Conservation (phyloP, 2,797 vertebrate genomes). For the Heteromormyrus szaboi region DNA sequence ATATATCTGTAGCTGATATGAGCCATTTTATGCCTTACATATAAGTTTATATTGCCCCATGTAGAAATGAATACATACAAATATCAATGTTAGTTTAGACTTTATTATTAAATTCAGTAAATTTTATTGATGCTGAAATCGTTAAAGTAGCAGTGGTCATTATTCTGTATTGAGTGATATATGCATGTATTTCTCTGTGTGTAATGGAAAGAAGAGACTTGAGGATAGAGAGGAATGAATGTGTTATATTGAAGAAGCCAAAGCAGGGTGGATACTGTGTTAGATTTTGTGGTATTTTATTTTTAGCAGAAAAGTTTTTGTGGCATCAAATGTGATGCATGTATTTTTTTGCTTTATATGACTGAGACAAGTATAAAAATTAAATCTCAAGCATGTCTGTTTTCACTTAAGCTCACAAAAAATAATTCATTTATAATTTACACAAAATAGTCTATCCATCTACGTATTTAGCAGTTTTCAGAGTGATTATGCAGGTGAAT, state of each 20-base stretch:
- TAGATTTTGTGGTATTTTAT: background rate
- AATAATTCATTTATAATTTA: background rate
- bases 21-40: background rate
- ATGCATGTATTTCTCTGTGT: background rate
- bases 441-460: background rate
- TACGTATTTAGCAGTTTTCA: background rate
- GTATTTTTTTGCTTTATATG: background rate
- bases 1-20: background rate
- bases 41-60: background rate
- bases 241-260: background rate
- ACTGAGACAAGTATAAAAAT: background rate
- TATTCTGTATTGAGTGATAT: background rate
- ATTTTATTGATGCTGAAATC: background rate
- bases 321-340: background rate
- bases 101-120: background rate
- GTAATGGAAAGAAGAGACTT: background rate
- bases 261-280: background rate
- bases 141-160: background rate
- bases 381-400: background rate
- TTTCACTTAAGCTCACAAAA: background rate
- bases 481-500: background rate
- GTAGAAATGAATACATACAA: background rate
- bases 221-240: background rate
- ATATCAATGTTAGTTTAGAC: background rate
- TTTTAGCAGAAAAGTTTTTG: background rate